A percentile compares a stretch with the other conserved stretches of the same genome.
Evolutionary conservation across 2,797 vertebrate genomes (phyloP).

Genomic region (Tragopan temminckii): DNA sequence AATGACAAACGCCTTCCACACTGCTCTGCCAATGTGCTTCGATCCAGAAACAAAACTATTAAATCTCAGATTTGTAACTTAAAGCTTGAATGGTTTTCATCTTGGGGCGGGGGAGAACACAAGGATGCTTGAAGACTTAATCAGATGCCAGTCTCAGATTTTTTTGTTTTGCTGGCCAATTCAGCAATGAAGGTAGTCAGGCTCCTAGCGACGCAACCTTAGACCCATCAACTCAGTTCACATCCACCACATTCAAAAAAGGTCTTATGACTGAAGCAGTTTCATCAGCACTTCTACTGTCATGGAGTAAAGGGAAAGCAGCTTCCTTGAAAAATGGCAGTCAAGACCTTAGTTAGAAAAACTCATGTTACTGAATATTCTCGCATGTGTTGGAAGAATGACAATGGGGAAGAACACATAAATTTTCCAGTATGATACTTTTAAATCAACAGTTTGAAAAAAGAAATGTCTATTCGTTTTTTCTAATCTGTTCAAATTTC

Average conservation of each 20-base stretch:
- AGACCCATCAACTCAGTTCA: conserved; percentile 19
- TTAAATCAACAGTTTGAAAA: conserved; percentile 31
- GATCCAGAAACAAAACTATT: conserved; percentile 35
- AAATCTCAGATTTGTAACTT: neutral
- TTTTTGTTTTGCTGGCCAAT: neutral
- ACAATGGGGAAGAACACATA: conserved; percentile 11
- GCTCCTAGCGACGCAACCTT: neutral
- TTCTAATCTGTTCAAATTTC: conserved; percentile 23
- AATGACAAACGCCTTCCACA: conserved; percentile 47
- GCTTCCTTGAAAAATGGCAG: conserved; percentile 43
- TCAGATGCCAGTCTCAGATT: neutral
- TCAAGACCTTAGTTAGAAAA: neutral
- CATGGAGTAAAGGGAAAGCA: conserved; percentile 24
- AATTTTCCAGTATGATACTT: neutral
- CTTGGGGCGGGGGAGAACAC: neutral
- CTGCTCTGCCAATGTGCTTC: conserved; percentile 43
- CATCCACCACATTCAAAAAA: neutral
- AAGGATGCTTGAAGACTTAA: neutral
- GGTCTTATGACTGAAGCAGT: neutral
- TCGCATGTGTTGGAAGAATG: conserved; percentile 1
- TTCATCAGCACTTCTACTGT: conserved; percentile 10
- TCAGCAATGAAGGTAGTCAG: neutral
- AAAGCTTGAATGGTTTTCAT: neutral
- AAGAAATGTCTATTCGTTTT: conserved; percentile 44
- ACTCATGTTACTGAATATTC: conserved; percentile 7